Percentiles rank a stretch among this genome's conserved stretches.
Evolutionary conservation across 2,113 vertebrate genomes (phyloP).

Genomic region (Canis aureus): DNA sequence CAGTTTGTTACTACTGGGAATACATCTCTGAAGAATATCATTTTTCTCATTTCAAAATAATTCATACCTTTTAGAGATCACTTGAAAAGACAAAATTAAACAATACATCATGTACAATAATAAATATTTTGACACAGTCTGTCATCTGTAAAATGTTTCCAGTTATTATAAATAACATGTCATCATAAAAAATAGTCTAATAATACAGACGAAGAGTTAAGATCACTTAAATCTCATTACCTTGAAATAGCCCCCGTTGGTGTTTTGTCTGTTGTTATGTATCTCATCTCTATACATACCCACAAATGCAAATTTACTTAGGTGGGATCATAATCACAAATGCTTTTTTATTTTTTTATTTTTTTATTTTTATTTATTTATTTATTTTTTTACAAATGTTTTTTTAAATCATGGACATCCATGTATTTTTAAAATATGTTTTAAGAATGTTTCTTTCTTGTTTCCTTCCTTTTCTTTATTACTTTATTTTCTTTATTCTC

Average conservation of each 20-base stretch:
- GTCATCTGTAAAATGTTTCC: neutral
- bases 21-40: neutral
- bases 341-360: too few species aligned
- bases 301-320: neutral
- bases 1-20: constrained; percentile 37
- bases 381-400: too few species aligned
- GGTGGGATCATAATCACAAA: neutral
- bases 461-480: neutral
- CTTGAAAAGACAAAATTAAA: constrained; percentile 36
- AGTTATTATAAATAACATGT: constrained; percentile 6
- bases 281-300: neutral
- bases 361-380: too few species aligned
- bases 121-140: neutral
- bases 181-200: constrained; percentile 23
- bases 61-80: neutral
- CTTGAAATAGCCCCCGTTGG: neutral
- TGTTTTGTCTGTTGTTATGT: neutral
- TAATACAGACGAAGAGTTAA: neutral
- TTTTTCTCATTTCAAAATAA: constrained; percentile 37
- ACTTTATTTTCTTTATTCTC: neutral
- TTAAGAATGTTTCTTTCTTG: neutral
- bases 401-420: neutral
- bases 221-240: neutral
- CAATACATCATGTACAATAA: neutral
- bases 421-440: neutral